Evolutionary conservation across 2,888 invertebrate species (phyloP).

Genomic region (Melangyna quadrimaculata): DNA sequence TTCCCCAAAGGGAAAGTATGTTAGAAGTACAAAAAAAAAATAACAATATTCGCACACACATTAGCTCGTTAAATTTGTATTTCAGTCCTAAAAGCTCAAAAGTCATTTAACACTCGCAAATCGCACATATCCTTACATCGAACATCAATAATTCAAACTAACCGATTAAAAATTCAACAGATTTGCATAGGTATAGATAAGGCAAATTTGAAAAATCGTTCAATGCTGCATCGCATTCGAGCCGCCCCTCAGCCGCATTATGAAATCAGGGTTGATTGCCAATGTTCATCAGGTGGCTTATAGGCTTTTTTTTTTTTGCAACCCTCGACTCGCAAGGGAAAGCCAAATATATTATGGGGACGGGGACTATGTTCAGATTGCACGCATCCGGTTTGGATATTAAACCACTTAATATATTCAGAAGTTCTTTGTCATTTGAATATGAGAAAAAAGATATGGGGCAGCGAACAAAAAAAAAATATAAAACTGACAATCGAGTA

Average conservation of each 20-base stretch:
- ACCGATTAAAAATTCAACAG: constrained; percentile 73
- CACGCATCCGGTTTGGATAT: constrained; percentile 49
- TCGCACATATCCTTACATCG: constrained; percentile 29
- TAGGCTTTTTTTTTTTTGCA: constrained; percentile 22
- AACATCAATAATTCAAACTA: constrained; percentile 74
- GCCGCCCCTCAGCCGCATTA: not conserved
- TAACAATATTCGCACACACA: constrained; percentile 24
- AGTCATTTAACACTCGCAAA: constrained; percentile 59
- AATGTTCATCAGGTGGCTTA: constrained; percentile 56
- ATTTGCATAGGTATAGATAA: constrained; percentile 70
- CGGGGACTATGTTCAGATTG: not conserved
- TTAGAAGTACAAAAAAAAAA: not conserved
- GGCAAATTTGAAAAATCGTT: constrained; percentile 34
- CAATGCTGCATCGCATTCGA: constrained; percentile 25
- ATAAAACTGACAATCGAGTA: constrained; percentile 44
- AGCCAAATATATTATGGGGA: not conserved
- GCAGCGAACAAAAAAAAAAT: not conserved
- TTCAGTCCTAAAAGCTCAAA: constrained; percentile 22
- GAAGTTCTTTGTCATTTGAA: constrained; percentile 59
- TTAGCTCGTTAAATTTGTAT: constrained; percentile 12
- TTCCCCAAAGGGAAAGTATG: constrained; percentile 27
- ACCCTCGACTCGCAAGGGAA: constrained; percentile 6
- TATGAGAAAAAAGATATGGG: not conserved
- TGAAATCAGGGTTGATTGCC: constrained; percentile 50
- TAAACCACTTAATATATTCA: constrained; percentile 50